Base-by-base conservation (phyloP, 1,140 invertebrate species). In the Meloidogyne exigua region DNA sequence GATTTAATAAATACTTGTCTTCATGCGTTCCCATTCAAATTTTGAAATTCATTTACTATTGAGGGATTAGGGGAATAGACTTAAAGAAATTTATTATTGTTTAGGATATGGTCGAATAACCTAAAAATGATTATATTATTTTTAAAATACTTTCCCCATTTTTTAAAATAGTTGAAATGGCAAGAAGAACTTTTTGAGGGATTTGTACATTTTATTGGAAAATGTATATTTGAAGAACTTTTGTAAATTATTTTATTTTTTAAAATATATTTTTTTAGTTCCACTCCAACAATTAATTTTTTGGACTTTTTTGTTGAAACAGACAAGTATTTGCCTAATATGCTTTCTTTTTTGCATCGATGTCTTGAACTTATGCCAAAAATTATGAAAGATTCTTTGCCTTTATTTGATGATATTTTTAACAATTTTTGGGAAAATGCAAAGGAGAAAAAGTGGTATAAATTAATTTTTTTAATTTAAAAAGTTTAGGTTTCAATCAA, bases 351-450 rank as follows among this genome's bases (percentile, higher is more conserved):
- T 57, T 21, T 57, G 4, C 49, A 57, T 57, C 49, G 18, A 57
- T 57, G 49, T n/a, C n/a, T 57, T 21, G n/a, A n/a, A n/a, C n/a
- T 57, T n/a, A 57, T 57, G 49, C 49, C 49, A 57, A 57, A 57
- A 57, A 57, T 1, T n/a, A 57, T 57, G 49, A 57, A 9, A 7
- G 49, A 57, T n/a, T 57, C 49, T 3, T 12, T 57, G 18, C 49
- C 49, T 0, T 57, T 57, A 57, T 57, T 57, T 57, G 49, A 57
- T 57, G 9, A 57, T n/a, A 57, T 57, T 57, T 57, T 57, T 57
- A 57, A n/a, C n/a, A n/a, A 57, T n/a, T 57, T 57, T 57, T 57
- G 49, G 49, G 49, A 57, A 57, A 57, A 57, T 57, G 49, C 49
- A 57, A 57, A 57, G 18, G 7, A n/a, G 49, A 57, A 57, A n/a